These are phyloP conservation scores for Alcedo atthis DNA, from an alignment of 2,797 vertebrate species.

Conservation along the genomic window DNA sequence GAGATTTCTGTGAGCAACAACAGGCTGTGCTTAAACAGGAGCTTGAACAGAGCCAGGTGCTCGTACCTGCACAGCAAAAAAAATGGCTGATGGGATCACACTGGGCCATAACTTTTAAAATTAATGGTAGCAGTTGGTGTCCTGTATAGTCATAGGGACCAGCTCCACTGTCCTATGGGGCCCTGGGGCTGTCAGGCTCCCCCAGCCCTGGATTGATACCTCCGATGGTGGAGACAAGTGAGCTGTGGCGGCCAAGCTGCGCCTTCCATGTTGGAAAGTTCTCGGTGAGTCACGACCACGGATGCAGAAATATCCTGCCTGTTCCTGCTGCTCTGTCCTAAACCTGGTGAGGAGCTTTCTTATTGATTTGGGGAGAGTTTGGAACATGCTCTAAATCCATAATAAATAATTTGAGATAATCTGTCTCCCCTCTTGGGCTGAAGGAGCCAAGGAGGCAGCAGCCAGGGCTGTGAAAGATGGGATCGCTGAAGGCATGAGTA, in stretches of 20 bases:
- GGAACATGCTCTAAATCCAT: conserved; percentile 23
- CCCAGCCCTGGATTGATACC: neutral
- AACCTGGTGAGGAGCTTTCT: neutral
- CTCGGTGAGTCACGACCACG: conserved; percentile 36
- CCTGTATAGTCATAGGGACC: fast-evolving
- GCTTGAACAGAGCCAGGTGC: neutral
- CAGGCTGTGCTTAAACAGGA: neutral
- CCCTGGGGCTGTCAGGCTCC: neutral
- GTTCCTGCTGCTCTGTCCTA: neutral
- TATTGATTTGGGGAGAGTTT: neutral
- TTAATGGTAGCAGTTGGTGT: neutral
- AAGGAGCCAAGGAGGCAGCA: conserved; percentile 22
- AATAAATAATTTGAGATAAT: conserved; percentile 47
- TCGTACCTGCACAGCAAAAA: neutral
- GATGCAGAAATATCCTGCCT: conserved; percentile 24
- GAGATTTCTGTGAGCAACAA: neutral
- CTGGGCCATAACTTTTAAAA: neutral
- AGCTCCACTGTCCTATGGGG: fast-evolving
- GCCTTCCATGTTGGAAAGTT: conserved; percentile 46
- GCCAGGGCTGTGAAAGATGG: conserved; percentile 31
- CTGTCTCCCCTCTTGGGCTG: conserved; percentile 5
- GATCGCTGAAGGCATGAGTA: conserved; percentile 34
- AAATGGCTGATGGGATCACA: neutral
- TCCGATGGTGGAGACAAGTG: fast-evolving
- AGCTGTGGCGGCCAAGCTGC: neutral